These are phyloP conservation scores for Trichoplusia ni DNA, from an alignment of 1,140 invertebrate genomes.

Conservation along the genomic window DNA sequence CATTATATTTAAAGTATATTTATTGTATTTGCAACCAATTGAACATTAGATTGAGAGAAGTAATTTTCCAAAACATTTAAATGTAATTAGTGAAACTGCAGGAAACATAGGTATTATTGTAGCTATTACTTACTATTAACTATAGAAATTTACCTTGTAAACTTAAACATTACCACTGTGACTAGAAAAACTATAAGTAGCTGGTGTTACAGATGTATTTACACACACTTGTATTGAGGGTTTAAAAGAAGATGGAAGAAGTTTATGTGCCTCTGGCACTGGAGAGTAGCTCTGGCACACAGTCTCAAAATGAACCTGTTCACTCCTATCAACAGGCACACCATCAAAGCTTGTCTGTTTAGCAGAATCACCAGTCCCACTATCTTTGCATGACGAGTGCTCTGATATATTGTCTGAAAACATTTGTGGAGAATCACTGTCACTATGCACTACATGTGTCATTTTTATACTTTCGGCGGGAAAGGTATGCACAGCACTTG, in stretches of 20 bases:
- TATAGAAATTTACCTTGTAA: conserved; percentile 22
- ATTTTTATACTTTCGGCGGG: conserved; percentile 76
- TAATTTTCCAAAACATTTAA: too few relatives aligned
- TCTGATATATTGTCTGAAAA: conserved; percentile 80
- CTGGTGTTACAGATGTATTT: conserved; percentile 77
- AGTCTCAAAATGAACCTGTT: conserved; percentile 76
- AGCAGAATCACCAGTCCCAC: conserved; percentile 86
- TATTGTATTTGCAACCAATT: too few relatives aligned
- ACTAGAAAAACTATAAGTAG: conserved; percentile 81
- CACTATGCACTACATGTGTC: conserved; percentile 78
- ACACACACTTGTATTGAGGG: conserved; percentile 79
- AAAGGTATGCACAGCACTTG: conserved; percentile 66
- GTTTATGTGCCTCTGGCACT: conserved; percentile 77
- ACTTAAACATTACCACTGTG: conserved; percentile 76
- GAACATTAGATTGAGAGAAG: too few relatives aligned
- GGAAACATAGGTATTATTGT: conserved; percentile 38
- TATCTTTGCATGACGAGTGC: conserved; percentile 85
- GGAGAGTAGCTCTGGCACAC: conserved; percentile 73
- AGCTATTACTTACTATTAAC: conserved; percentile 22
- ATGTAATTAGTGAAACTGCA: conserved; percentile 69
- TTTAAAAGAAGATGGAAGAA: conserved; percentile 77
- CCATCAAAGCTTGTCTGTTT: conserved; percentile 83
- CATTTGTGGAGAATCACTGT: conserved; percentile 75
- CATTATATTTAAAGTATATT: too few relatives aligned
- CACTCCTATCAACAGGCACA: conserved; percentile 72